Evolutionary conservation across 92 coral and sea anemone species (phyloP).

Genomic region (Epizoanthus ramosus): DNA sequence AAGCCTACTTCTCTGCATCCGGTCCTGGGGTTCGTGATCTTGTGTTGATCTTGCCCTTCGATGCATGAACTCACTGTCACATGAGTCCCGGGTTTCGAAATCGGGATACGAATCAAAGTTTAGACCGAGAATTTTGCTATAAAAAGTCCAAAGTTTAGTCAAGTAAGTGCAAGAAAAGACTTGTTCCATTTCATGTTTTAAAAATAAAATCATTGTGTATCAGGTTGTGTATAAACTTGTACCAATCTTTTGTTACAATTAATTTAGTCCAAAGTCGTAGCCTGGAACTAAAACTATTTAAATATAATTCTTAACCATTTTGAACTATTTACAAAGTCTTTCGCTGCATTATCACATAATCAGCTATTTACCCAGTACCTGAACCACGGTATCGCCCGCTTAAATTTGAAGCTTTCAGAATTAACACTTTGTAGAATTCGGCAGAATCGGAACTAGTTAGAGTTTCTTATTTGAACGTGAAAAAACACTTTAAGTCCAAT

Average conservation of each 20-base stretch:
- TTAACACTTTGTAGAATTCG: too few relatives aligned
- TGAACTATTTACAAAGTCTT: neutral
- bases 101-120: neutral
- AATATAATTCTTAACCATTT: neutral
- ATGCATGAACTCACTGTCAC: constrained; percentile 3
- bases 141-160: constrained; percentile 33
- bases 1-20: constrained; percentile 5
- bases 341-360: neutral
- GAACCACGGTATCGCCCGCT: too few relatives aligned
- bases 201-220: too few relatives aligned
- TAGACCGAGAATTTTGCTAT: neutral
- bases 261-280: neutral
- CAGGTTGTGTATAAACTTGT: too few relatives aligned
- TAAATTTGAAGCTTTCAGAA: too few relatives aligned
- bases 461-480: neutral
- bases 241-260: too few relatives aligned
- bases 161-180: neutral
- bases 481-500: neutral
- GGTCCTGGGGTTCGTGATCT: neutral
- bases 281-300: too few relatives aligned
- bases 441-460: too few relatives aligned
- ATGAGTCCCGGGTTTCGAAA: constrained; percentile 38
- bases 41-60: neutral
- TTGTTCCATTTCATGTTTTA: neutral
- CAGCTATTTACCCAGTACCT: too few relatives aligned